Evolutionary conservation across 2,797 vertebrate species (phyloP), one percentile per base, ranked within the genome.

Genomic region (Synaphobranchus kaupii): DNA sequence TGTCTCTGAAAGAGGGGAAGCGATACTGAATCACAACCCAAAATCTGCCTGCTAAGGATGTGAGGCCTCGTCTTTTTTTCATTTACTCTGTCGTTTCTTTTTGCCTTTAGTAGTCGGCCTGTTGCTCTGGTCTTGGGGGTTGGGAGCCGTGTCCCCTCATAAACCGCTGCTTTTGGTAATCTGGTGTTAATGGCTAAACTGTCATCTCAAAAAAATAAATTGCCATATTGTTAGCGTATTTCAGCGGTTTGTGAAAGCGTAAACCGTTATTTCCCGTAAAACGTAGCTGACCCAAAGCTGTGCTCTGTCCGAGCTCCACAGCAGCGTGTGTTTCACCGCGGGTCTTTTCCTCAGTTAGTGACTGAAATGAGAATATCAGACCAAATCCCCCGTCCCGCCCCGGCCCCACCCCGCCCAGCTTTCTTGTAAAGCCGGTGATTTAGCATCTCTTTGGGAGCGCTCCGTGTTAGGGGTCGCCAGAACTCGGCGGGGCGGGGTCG

Each of bases 31-130:
- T 82, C 76, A 34, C 76, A 63, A 10, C 71, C 39, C 54, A 50
- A 56, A 85, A 58, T 83, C 87, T 47, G 47, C 44, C 71, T 73
- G 76, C 34, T 17, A 73, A 88, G 87, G 87, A 88, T 71, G 71
- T 66, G 4, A 52, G 76, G 25, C 60, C 47, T 66, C 68, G 20
- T 12, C 22, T n/a, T 68, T 25, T 17, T 20, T 5, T 25, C 20
- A 60, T 20, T 39, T 4, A 20, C 58, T 7, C 58, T 20, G 58
- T 25, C 58, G 13, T 60, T 25, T 60, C 17, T 20, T 20, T 60
- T 5, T 60, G 22, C 4, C 58, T 20, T 60, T 25, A 2, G 13
- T 15, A 4, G 0, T 13, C 60, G 60, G 20, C 60, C 25, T 13
- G 60, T 6, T 5, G 7, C 60, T 8, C 2, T 66, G 5, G 5